These are phyloP conservation scores for Sparidentex hasta DNA, from an alignment of 2,797 vertebrate genomes.

Conservation along the genomic window DNA sequence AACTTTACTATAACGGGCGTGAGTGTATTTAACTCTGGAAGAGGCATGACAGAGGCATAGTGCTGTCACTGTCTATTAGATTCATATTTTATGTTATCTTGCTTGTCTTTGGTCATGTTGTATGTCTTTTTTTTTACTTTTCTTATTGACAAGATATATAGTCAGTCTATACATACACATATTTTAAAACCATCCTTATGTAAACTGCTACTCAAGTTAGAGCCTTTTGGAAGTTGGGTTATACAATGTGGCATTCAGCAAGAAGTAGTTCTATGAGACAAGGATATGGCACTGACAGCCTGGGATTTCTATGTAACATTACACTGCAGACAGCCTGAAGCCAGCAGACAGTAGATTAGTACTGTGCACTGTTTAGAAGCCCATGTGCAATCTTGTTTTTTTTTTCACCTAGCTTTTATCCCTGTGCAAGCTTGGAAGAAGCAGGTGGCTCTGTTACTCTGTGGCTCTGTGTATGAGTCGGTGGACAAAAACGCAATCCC, in stretches of 20 bases:
- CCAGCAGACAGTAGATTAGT: slow-evolving; percentile 31
- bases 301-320: slow-evolving; percentile 31
- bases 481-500: neutral
- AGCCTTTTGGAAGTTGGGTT: neutral
- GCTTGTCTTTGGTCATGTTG: neutral
- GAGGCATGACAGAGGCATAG: neutral
- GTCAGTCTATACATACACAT: neutral
- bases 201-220: neutral
- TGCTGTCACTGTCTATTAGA: neutral
- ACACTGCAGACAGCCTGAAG: slow-evolving; percentile 38
- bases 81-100: neutral
- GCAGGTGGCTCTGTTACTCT: slow-evolving; percentile 4
- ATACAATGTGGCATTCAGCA: neutral
- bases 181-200: neutral
- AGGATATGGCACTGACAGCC: neutral
- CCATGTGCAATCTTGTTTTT: slow-evolving; percentile 1
- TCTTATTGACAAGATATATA: neutral
- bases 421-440: slow-evolving; percentile 7
- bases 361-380: neutral
- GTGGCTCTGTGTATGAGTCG: neutral
- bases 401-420: slow-evolving; percentile 20
- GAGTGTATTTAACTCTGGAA: slow-evolving; percentile 15
- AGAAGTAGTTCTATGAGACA: slow-evolving; percentile 17
- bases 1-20: neutral
- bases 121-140: neutral